Conservation (phyloP, 2,113 vertebrate species). For the Oncorhynchus mykiss region DNA sequence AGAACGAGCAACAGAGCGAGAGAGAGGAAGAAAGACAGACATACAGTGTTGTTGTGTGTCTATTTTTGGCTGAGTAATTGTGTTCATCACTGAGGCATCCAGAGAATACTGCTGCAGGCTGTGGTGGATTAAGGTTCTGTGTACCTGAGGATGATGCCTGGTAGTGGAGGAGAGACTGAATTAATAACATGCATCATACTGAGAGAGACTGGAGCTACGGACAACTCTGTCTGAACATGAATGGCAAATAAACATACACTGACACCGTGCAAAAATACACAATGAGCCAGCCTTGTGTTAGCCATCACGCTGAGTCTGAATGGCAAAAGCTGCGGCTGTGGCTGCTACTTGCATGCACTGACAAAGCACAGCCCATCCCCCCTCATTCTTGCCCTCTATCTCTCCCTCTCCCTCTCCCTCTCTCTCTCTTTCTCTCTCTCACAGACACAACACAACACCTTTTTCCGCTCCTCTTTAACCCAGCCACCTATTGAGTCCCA, state of each 20-base stretch:
- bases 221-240: too few relatives aligned
- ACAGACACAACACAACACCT: slow-evolving; percentile 10
- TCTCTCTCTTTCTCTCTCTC: background rate
- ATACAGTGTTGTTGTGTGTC: too few relatives aligned
- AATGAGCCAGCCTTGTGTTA: background rate
- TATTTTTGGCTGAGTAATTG: background rate
- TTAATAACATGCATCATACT: background rate
- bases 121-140: background rate
- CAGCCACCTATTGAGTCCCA: background rate
- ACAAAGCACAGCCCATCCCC: slow-evolving; percentile 41
- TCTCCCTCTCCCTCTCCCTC: background rate
- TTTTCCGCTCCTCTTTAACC: background rate
- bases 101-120: background rate
- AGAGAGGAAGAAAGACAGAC: background rate
- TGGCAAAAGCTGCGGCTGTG: background rate
- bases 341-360: background rate
- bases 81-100: background rate
- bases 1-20: background rate
- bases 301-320: slow-evolving; percentile 18
- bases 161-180: background rate
- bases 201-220: background rate
- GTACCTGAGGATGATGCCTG: background rate
- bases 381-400: background rate
- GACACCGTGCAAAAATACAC: slow-evolving; percentile 4
- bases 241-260: slow-evolving; percentile 15